phyloP scores from a whole-genome alignment of 2,888 invertebrate genomes.

The Papilio demoleus region DNA sequence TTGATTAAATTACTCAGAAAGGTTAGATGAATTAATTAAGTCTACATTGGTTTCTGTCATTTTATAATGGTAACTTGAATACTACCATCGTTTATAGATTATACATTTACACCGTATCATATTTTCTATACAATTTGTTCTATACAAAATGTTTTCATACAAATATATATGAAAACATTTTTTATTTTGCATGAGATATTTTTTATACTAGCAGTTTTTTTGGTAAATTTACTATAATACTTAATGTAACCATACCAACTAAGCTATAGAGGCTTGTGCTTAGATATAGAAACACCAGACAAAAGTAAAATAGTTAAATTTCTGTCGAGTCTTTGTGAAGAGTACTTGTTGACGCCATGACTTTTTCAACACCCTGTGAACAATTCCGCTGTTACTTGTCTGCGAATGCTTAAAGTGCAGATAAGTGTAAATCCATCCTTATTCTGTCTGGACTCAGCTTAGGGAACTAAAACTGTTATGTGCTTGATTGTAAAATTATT shows the following conservation, averaged over 20 bases:
- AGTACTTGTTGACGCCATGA: slow-evolving; percentile 9
- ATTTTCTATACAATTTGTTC: neutral
- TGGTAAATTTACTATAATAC: no score
- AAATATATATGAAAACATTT: no score
- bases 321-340: neutral
- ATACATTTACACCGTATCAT: neutral
- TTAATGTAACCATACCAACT: no score
- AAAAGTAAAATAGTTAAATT: neutral
- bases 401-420: slow-evolving; percentile 1
- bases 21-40: slow-evolving; percentile 27
- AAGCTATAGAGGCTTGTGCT: no score
- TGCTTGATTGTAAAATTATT: neutral
- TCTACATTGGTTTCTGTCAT: neutral
- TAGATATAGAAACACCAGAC: neutral
- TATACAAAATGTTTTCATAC: no score
- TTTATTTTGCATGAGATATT: no score
- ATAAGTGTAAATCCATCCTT: slow-evolving; percentile 1
- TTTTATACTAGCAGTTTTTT: no score
- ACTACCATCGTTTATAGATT: neutral
- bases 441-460: slow-evolving; percentile 3
- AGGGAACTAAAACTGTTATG: neutral
- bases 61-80: slow-evolving; percentile 10
- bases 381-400: neutral
- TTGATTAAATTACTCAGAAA: slow-evolving; percentile 34
- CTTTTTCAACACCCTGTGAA: neutral